Base-by-base conservation (phyloP, 92 coral and sea anemone genomes). In the Umimayanthus kanabou region DNA sequence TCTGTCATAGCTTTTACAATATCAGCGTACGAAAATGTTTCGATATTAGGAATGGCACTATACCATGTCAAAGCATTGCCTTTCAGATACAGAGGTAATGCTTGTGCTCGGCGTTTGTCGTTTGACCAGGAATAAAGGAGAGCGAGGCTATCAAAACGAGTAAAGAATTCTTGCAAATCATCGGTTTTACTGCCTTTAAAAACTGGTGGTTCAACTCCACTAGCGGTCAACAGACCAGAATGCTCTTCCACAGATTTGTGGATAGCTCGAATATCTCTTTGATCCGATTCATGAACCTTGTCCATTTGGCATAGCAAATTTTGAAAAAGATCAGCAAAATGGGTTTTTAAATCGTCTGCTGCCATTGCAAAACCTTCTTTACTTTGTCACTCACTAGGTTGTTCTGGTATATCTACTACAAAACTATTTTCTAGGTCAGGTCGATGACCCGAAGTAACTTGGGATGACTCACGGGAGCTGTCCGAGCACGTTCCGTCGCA, bases 31-130 rank as follows among this genome's bases (percentile, higher is more conserved):
- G 43, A 23, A 3, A 82, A n/a, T 29, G 72, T 77, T 28, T 58
- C 37, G 1, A 75, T 14, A 28, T 89, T 77, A 5, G 92, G 89
- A 5, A 88, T 28, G 73, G 88, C 81, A 73, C 80, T 87, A 49
- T 29, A 91, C 91, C 93, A 91, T 6, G 82, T 43, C n/a, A 76
- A 86, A 3, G 90, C 92, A 64, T 79, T 85, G 16, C 92, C 90
- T 9, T 83, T 89, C 0, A 89, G 86, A 30, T 84, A 91, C 33
- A 91, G 43, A 26, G 89, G 91, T 47, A 91, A 47, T 6, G 85
- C 88, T 81, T 88, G 80, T 4, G 69, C 79, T 55, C 82, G 84
- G 28, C 80, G 65, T 3, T 86, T 88, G 33, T 80, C 82, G n/a
- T n/a, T n/a, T n/a, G 77, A 26, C 71, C 90, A 80, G 29, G 77